A percentile compares a stretch with the other conserved stretches of the same genome.
These are phyloP conservation scores for Platygyra sinensis DNA, from an alignment of 64 coral and sea anemone species.

Conservation along the genomic window DNA sequence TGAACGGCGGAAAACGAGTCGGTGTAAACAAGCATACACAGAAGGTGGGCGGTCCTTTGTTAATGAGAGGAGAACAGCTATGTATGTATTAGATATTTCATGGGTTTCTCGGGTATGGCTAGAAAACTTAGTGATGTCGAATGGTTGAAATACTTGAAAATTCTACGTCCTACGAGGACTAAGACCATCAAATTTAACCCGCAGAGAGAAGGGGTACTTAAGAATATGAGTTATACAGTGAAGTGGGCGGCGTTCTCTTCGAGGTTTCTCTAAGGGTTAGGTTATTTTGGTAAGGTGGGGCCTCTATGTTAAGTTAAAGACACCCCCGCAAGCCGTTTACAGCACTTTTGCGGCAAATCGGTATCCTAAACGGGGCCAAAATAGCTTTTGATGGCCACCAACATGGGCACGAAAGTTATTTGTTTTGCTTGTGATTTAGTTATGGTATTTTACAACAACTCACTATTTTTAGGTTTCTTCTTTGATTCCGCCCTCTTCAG, in stretches of 20 bases:
- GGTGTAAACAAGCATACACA: too few species aligned
- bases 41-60: too few species aligned
- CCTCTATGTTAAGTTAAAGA: background rate
- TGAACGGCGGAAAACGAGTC: too few species aligned
- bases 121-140: too few species aligned
- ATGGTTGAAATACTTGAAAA: background rate
- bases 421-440: background rate
- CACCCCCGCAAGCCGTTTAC: background rate
- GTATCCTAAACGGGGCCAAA: background rate
- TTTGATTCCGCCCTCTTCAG: too few species aligned
- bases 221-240: too few species aligned
- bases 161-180: background rate
- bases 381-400: background rate
- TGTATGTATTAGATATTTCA: too few species aligned
- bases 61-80: too few species aligned
- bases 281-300: background rate
- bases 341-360: background rate
- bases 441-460: background rate
- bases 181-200: background rate
- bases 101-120: too few species aligned
- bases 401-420: background rate
- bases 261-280: background rate
- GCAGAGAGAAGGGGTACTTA: background rate
- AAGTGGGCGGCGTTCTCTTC: background rate
- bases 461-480: too few species aligned